Percentiles rank a stretch among this genome's conserved stretches.
These are phyloP conservation scores for Belgica antarctica DNA, from an alignment of 2,888 invertebrate genomes.

Conservation along the genomic window DNA sequence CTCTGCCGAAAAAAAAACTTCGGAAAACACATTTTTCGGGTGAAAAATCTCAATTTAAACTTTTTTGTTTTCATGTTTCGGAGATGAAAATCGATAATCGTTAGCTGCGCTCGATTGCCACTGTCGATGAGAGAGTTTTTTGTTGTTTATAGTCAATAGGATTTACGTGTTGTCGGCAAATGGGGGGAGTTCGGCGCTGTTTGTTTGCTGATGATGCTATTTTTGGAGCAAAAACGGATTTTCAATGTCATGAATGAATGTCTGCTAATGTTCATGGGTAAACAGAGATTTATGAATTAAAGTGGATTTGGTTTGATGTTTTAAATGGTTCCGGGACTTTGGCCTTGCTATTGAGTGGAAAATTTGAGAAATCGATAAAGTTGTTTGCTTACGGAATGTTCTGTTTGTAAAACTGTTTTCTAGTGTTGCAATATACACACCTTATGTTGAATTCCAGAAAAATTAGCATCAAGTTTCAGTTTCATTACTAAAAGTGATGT, in stretches of 20 bases:
- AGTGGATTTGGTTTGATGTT: not conserved
- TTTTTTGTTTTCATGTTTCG: constrained; percentile 2
- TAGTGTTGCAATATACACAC: no score
- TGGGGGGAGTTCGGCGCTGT: constrained; percentile 8
- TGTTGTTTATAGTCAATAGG: constrained; percentile 25
- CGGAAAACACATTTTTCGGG: not conserved
- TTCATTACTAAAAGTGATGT: no score
- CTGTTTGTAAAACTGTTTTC: no score
- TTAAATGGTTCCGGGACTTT: no score
- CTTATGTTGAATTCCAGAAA: no score
- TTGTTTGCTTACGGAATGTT: no score
- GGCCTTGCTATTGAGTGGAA: no score
- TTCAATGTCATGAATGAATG: constrained; percentile 30
- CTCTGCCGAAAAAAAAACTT: not conserved
- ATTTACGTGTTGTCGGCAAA: constrained; percentile 32
- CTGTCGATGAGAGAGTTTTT: constrained; percentile 10
- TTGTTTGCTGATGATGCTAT: constrained; percentile 39
- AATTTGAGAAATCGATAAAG: no score
- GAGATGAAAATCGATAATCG: constrained; percentile 37
- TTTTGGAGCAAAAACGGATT: constrained; percentile 29
- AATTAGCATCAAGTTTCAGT: no score
- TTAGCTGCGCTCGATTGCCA: constrained; percentile 35
- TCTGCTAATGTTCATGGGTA: not conserved
- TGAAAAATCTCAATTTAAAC: constrained; percentile 21
- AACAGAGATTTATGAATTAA: constrained; percentile 10